Base-by-base conservation (phyloP, 2,113 vertebrate species). In the Aleadryas rufinucha region DNA sequence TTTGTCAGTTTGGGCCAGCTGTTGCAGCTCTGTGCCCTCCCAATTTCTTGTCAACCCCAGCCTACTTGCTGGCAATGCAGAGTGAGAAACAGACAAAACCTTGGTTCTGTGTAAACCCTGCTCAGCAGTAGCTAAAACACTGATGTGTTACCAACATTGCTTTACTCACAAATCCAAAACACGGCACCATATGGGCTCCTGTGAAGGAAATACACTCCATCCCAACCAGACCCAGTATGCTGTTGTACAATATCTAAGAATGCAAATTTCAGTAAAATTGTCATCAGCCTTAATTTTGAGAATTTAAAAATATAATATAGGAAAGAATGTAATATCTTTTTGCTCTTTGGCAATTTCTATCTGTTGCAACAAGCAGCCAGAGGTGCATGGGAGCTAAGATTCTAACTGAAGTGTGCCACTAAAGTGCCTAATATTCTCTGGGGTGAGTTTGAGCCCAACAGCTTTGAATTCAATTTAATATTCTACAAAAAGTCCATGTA, bases 21-120 rank as follows among this genome's bases (percentile, higher is more conserved):
- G 14, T 41, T 26, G 24, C 49, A 44, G 33, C 17, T 74, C 13
- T 52, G 11, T 78, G 30, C 10, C 4, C 8, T 65, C 22, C 18
- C 26, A 50, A 1, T 30, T 39, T 89, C 33, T 39, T 68, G 17
- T 8, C 0, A 0, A 41, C 6, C 8, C 7, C 61, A 76, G 20
- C 15, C 35, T 60, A 22, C 10, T 39, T 5, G 3, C 28, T 84
- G 47, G 8, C 0, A 0, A 24, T 42, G 13, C 15, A 47, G 37
- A 28, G 1, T 16, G 9, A 76, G 65, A 59, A 78, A 68, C 11
- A 31, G 10, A 70, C 13, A 44, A 87, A 47, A n/a, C 10, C 7
- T 61, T 22, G 31, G 20, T 66, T 31, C 12, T 42, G 20, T 74
- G 26, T n/a, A 50, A 47, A 22, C 16, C 10, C 35, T 64, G 30